Base-by-base conservation (phyloP, 1,140 invertebrate genomes). In the Anthonomus grandis region DNA sequence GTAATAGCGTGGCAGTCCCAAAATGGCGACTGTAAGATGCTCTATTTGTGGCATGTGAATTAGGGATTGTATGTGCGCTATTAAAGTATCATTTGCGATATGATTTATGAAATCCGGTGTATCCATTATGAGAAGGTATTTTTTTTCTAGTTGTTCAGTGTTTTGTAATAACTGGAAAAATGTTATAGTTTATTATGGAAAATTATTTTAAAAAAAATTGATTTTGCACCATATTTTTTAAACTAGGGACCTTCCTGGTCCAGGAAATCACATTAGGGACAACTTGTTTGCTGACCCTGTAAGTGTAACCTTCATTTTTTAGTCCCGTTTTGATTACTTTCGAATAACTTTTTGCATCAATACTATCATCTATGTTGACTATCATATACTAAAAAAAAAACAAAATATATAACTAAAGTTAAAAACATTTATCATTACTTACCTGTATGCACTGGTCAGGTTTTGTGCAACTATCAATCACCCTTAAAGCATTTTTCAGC, bases 361-460 rank as follows among this genome's bases (percentile, higher is more conserved):
- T 59, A 22, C 63, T 51, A 22, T 67, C 38, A 58, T 83, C 81
- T 10, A 83, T 27, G 10, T 75, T 54, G 75, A 79, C 70, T 75
- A 60, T 61, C 65, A 79, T 71, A 55, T 74, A 66, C 76, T 79
- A 62, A 13, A 73, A 68, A n/a, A n/a, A n/a, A n/a, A n/a, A n/a
- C n/a, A n/a, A n/a, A n/a, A n/a, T n/a, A n/a, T n/a, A n/a, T 60
- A 44, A 51, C n/a, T 12, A 27, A 27, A 25, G 10, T 44, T 21
- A 22, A 44, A 22, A 22, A 53, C 31, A 38, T 36, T 48, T 12
- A 22, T 18, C 31, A 47, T 62, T 25, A 57, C 48, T 42, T 70
- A 78, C 77, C 71, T 79, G 81, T 55, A 83, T 72, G 54, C 78
- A 80, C 60, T 83, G 77, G 15, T 78, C 78, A 21, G 78, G 78